Evolutionary conservation across 1,140 invertebrate genomes (phyloP).

Genomic region (Drosophila funebris): DNA sequence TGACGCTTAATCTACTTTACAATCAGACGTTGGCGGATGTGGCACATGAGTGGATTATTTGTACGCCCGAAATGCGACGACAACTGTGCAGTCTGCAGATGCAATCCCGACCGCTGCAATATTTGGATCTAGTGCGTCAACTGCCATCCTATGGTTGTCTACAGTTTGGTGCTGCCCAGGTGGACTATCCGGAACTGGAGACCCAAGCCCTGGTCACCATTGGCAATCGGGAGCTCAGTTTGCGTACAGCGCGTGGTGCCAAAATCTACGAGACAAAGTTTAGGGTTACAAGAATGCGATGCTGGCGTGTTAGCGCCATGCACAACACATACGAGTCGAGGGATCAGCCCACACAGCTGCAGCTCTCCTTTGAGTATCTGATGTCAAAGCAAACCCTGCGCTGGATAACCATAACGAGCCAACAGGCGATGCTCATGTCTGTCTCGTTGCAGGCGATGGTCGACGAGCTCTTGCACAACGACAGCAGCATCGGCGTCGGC

Average conservation of each 20-base stretch:
- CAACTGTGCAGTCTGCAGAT: slow-evolving; percentile 89
- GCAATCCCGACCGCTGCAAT: slow-evolving; percentile 93
- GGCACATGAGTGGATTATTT: slow-evolving; percentile 92
- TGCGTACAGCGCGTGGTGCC: slow-evolving; percentile 85
- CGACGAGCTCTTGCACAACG: slow-evolving; percentile 94
- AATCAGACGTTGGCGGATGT: slow-evolving; percentile 94
- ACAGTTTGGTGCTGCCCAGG: slow-evolving; percentile 84
- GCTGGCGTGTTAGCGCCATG: slow-evolving; percentile 97
- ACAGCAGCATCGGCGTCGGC: slow-evolving; percentile 83
- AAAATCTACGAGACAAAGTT: slow-evolving; percentile 91
- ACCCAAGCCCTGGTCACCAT: slow-evolving; percentile 89
- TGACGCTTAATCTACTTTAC: slow-evolving; percentile 94
- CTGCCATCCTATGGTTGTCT: slow-evolving; percentile 95
- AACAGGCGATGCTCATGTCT: slow-evolving; percentile 97
- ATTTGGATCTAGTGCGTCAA: slow-evolving; percentile 91
- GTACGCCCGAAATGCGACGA: slow-evolving; percentile 88
- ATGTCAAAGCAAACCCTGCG: slow-evolving; percentile 95
- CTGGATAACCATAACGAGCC: slow-evolving; percentile 95
- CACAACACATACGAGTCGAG: slow-evolving; percentile 87
- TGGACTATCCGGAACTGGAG: slow-evolving; percentile 90
- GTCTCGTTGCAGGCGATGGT: slow-evolving; percentile 97
- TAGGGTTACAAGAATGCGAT: slow-evolving; percentile 97
- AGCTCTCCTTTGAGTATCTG: slow-evolving; percentile 98
- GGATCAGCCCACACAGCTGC: slow-evolving; percentile 62
- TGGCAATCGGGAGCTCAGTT: slow-evolving; percentile 91